These are phyloP conservation scores for Laticauda colubrina DNA, from an alignment of 2,113 vertebrate species.

Conservation along the genomic window DNA sequence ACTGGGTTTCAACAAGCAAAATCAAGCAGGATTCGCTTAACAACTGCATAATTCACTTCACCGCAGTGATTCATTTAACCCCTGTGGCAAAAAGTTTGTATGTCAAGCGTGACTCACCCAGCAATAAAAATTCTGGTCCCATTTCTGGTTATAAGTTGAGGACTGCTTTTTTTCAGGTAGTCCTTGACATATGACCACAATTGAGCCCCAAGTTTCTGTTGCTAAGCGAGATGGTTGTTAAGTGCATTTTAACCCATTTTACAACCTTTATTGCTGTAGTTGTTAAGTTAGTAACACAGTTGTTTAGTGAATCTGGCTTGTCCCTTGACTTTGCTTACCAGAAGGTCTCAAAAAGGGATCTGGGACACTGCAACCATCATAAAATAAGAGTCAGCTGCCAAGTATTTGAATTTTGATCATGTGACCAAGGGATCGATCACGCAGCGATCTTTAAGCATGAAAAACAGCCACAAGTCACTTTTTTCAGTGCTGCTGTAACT, in stretches of 20 bases:
- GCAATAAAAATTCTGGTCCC: background rate
- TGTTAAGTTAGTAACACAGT: background rate
- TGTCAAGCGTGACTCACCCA: background rate
- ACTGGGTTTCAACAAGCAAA: background rate
- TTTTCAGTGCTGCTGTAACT: too few relatives aligned
- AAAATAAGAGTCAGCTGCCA: background rate
- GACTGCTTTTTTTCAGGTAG: background rate
- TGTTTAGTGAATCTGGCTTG: background rate
- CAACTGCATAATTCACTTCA: too few relatives aligned
- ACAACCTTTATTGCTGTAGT: background rate
- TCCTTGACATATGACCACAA: background rate
- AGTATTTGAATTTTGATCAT: background rate
- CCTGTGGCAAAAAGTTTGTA: background rate
- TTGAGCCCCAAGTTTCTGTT: background rate
- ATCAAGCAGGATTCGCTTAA: background rate
- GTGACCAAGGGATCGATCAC: background rate
- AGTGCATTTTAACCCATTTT: too few relatives aligned
- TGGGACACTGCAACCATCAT: background rate
- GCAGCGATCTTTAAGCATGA: background rate
- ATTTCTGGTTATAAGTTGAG: background rate
- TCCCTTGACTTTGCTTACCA: background rate
- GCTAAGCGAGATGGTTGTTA: background rate
- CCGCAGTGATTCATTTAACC: background rate
- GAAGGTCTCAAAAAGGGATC: background rate
- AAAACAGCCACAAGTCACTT: too few relatives aligned